Conservation (phyloP, 92 coral and sea anemone species). For the Blastomussa wellsi region DNA sequence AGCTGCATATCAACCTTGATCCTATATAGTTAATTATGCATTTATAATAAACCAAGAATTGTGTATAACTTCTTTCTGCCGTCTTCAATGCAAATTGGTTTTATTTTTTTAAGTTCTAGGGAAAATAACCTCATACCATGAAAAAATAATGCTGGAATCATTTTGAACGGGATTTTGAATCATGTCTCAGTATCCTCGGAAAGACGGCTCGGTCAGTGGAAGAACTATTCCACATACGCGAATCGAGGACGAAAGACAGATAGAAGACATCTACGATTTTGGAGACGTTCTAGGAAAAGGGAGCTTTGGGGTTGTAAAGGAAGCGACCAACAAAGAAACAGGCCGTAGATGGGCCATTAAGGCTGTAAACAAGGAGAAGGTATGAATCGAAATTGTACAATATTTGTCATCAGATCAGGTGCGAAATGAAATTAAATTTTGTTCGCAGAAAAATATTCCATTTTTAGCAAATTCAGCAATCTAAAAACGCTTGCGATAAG, state of each 20-base stretch:
- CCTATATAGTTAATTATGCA: conserved; percentile 23
- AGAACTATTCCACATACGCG: conserved; percentile 88
- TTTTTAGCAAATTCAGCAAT: background rate
- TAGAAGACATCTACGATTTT: conserved; percentile 91
- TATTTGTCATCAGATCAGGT: conserved; percentile 17
- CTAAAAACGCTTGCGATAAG: background rate
- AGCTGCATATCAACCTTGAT: conserved; percentile 25
- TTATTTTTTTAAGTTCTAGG: conserved; percentile 12
- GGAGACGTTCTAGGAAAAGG: conserved; percentile 91
- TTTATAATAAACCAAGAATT: conserved; percentile 11
- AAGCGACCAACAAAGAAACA: conserved; percentile 79
- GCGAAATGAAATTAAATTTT: background rate
- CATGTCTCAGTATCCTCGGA: conserved; percentile 69
- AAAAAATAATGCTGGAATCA: background rate
- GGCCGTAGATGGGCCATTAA: conserved; percentile 91
- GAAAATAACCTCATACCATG: conserved; percentile 17
- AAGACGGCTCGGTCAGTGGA: conserved; percentile 55
- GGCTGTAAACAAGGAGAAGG: conserved; percentile 98
- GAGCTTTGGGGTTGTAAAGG: conserved; percentile 98
- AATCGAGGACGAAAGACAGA: conserved; percentile 92
- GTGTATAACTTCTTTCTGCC: background rate
- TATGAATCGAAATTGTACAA: conserved; percentile 43
- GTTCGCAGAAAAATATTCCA: background rate
- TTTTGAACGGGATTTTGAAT: conserved; percentile 16
- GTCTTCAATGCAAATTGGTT: background rate